A percentile compares a stretch with the other conserved stretches of the same genome.
Evolutionary conservation across 2,888 invertebrate genomes (phyloP).

Genomic region (Ephialtes manifestator): DNA sequence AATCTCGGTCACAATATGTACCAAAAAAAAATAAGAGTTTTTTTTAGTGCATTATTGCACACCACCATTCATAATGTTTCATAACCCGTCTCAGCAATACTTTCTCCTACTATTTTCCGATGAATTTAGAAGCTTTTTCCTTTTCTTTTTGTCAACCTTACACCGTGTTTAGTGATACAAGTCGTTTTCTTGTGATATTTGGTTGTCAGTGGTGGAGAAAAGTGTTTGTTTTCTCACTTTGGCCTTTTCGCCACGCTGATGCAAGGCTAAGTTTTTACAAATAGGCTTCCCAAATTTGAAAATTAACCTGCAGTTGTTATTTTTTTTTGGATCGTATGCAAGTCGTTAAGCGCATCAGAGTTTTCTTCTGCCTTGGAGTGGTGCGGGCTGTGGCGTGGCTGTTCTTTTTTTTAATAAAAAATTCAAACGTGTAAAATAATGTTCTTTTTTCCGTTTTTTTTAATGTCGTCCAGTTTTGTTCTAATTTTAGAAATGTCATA

Average conservation of each 20-base stretch:
- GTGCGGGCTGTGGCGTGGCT: constrained; percentile 56
- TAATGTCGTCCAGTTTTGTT: constrained; percentile 12
- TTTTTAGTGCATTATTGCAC: background rate
- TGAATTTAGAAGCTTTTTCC: constrained; percentile 28
- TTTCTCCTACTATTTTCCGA: constrained; percentile 33
- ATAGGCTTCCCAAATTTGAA: constrained; percentile 32
- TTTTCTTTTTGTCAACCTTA: constrained; percentile 2
- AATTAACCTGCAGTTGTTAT: constrained; percentile 8
- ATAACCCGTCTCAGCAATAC: constrained; percentile 19
- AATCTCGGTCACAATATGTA: no score
- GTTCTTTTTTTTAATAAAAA: background rate
- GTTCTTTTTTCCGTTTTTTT: constrained; percentile 29
- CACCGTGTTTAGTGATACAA: background rate
- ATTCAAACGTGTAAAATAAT: constrained; percentile 28
- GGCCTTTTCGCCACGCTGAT: constrained; percentile 11
- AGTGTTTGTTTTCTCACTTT: constrained; percentile 13
- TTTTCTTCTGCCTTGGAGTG: constrained; percentile 64
- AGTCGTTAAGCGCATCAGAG: constrained; percentile 40
- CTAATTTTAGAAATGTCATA: constrained; percentile 68
- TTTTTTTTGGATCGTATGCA: constrained; percentile 15
- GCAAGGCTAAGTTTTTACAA: no score
- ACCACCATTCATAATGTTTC: constrained; percentile 23
- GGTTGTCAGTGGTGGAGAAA: constrained; percentile 27
- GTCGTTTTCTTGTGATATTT: constrained; percentile 5
- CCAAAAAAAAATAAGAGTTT: no score